Evolutionary conservation across 2,113 vertebrate genomes (phyloP).

Genomic region (Microcebus lehilahytsara): DNA sequence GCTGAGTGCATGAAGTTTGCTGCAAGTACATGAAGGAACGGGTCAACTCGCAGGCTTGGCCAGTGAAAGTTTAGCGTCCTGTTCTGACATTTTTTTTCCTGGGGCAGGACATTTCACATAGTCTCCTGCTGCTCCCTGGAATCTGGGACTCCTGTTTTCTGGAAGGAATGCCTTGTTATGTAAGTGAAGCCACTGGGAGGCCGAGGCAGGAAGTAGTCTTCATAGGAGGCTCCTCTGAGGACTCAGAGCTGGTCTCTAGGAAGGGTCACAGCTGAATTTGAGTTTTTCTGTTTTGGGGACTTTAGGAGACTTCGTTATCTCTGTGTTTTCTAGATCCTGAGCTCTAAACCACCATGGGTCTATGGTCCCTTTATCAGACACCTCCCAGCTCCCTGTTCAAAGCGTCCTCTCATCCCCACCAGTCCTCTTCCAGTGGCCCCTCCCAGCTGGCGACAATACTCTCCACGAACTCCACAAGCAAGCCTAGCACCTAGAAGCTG

Average conservation of each 20-base stretch:
- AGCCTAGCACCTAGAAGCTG: background rate
- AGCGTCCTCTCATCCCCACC: background rate
- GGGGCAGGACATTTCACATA: slow-evolving; percentile 56
- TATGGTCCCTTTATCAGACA: background rate
- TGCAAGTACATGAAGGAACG: background rate
- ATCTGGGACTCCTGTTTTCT: background rate
- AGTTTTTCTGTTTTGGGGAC: background rate
- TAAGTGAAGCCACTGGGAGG: slow-evolving; percentile 57
- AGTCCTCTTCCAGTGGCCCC: background rate
- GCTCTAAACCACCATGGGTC: background rate
- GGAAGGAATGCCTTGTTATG: accelerated
- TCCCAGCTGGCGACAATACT: background rate
- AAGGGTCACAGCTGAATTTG: background rate
- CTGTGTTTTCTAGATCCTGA: background rate
- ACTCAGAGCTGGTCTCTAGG: slow-evolving; percentile 18
- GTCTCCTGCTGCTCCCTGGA: slow-evolving; percentile 52
- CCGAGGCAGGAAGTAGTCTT: slow-evolving; percentile 19
- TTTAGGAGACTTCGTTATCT: background rate
- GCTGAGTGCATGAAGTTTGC: background rate
- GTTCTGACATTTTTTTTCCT: background rate
- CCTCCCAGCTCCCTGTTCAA: background rate
- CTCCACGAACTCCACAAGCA: background rate
- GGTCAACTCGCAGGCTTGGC: background rate
- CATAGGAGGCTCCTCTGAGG: background rate
- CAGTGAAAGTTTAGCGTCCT: background rate